Evolutionary conservation across 2,113 vertebrate species (phyloP).

Genomic region (Azemiops feae): DNA sequence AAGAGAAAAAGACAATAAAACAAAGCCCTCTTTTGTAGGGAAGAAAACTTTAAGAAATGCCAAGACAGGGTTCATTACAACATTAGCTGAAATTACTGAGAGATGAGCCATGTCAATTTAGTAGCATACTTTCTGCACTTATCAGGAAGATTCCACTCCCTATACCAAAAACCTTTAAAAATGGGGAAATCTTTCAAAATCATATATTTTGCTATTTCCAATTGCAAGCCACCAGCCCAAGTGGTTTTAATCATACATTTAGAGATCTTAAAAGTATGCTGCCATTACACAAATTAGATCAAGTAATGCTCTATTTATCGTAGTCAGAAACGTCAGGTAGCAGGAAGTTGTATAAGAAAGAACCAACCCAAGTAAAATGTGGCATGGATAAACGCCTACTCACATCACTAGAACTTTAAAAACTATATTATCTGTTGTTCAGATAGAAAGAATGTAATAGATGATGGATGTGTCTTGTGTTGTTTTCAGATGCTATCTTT

Average conservation of each 20-base stretch:
- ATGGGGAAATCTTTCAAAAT: not conserved
- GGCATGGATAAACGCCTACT: slow-evolving; percentile 17
- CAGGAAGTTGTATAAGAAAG: not conserved
- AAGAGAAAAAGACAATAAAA: not conserved
- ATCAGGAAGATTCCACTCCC: not conserved
- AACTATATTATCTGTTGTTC: not conserved
- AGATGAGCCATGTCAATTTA: not conserved
- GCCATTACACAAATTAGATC: not conserved
- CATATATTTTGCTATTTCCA: not conserved
- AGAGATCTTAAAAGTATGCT: not conserved
- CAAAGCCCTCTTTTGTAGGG: not conserved
- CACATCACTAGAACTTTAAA: slow-evolving; percentile 6
- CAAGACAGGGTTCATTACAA: not conserved
- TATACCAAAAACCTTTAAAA: not conserved
- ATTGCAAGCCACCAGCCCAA: not conserved
- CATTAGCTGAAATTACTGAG: not conserved
- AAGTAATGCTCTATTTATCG: not conserved
- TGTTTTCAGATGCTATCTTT: slow-evolving; percentile 34
- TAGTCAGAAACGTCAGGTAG: not conserved
- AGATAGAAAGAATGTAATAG: not conserved
- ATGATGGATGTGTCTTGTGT: slow-evolving; percentile 10
- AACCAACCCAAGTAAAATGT: not conserved
- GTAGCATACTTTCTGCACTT: not conserved
- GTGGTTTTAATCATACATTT: not conserved
- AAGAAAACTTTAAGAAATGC: not conserved